A percentile compares a stretch with the other conserved stretches of the same genome.
phyloP scores from a whole-genome alignment of 2,113 vertebrate species.

The Nematolebias whitei region DNA sequence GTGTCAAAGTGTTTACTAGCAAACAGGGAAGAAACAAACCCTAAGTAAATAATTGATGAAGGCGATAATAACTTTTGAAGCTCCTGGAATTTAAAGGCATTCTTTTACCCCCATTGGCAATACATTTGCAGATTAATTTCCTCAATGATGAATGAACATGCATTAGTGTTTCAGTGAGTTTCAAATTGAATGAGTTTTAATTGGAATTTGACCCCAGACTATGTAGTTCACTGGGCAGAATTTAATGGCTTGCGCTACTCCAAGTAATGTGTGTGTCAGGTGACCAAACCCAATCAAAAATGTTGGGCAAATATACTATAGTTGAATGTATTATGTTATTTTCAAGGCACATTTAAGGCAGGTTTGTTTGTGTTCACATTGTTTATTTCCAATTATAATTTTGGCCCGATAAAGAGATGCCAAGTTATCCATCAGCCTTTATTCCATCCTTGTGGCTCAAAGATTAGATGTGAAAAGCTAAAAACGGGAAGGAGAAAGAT shows the following conservation, averaged over 20 bases:
- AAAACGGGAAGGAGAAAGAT: slow-evolving; percentile 44
- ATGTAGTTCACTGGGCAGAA: slow-evolving; percentile 55
- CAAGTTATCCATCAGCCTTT: slow-evolving; percentile 41
- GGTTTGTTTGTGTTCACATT: slow-evolving; percentile 30
- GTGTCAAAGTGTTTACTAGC: neutral
- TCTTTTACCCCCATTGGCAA: slow-evolving; percentile 1
- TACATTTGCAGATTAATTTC: slow-evolving; percentile 13
- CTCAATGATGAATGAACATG: slow-evolving; percentile 33
- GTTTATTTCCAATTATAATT: slow-evolving; percentile 54
- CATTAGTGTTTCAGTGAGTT: slow-evolving; percentile 34
- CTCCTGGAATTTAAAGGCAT: neutral
- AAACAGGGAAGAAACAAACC: neutral
- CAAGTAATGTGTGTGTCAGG: slow-evolving; percentile 12
- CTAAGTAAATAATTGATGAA: slow-evolving; percentile 6
- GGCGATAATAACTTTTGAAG: neutral
- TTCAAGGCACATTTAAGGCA: neutral
- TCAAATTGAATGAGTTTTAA: slow-evolving; percentile 48
- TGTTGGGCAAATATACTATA: neutral
- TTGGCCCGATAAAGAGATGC: slow-evolving; percentile 42
- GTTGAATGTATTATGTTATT: neutral
- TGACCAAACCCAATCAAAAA: slow-evolving; percentile 10
- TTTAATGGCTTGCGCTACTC: slow-evolving; percentile 41
- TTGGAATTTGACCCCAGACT: slow-evolving; percentile 24
- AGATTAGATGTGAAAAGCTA: slow-evolving; percentile 61
- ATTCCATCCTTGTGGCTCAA: slow-evolving; percentile 43